A percentile compares a stretch with the other conserved stretches of the same genome.
Evolutionary conservation across 2,797 vertebrate species (phyloP).

Genomic region (Spea hammondii): DNA sequence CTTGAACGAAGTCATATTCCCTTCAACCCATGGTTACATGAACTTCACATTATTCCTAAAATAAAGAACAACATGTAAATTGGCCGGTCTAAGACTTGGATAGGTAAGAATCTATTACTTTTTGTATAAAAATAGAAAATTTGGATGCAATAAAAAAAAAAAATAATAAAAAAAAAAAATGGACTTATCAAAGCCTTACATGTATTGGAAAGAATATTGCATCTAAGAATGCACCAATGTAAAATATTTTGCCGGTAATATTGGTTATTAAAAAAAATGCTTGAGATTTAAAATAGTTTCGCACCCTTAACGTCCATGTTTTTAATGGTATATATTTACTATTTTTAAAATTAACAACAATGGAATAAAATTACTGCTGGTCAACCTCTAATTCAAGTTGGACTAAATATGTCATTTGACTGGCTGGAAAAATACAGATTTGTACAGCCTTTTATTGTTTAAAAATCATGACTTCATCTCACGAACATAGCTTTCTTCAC

Average conservation of each 20-base stretch:
- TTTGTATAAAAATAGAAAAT: too few relatives aligned
- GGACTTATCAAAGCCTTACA: not conserved
- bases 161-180: not conserved
- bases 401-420: not conserved
- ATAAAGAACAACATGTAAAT: too few relatives aligned
- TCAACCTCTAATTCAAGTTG: not conserved
- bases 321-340: not conserved
- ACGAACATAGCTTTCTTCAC: slow-evolving; percentile 62
- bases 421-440: not conserved
- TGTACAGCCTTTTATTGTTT: not conserved
- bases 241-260: not conserved
- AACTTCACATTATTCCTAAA: too few relatives aligned
- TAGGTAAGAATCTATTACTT: too few relatives aligned
- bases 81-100: too few relatives aligned
- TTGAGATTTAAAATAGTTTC: not conserved
- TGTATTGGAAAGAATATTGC: not conserved
- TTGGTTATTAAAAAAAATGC: not conserved
- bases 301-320: not conserved
- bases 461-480: slow-evolving; percentile 61
- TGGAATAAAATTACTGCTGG: slow-evolving; percentile 7
- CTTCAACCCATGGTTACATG: too few relatives aligned
- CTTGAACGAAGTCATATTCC: too few relatives aligned
- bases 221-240: not conserved
- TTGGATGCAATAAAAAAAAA: not conserved
- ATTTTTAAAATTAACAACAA: not conserved